These are phyloP conservation scores for Corythoichthys intestinalis DNA, from an alignment of 2,113 vertebrate genomes.

Conservation along the genomic window DNA sequence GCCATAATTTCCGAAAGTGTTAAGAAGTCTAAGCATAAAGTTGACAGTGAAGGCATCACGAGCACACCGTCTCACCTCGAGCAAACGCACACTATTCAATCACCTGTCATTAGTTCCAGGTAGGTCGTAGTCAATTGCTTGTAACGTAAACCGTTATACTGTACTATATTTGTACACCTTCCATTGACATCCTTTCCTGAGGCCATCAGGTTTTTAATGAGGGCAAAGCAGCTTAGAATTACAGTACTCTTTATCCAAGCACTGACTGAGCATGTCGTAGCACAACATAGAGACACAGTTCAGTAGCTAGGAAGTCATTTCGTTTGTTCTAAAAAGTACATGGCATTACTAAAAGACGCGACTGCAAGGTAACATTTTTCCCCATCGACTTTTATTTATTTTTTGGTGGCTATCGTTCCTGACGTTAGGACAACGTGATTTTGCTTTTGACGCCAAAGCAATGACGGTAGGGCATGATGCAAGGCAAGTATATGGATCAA, in stretches of 20 bases:
- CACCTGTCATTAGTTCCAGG: constrained; percentile 26
- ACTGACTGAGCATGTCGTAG: constrained; percentile 19
- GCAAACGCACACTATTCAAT: constrained; percentile 16
- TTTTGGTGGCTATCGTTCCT: not conserved
- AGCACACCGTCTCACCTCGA: constrained; percentile 41
- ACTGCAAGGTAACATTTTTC: not conserved
- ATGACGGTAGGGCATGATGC: not conserved
- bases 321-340: not conserved
- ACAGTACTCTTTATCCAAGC: constrained; percentile 27
- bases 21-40: constrained; percentile 8
- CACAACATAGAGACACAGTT: constrained; percentile 17
- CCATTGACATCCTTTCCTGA: constrained; percentile 31
- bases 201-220: constrained; percentile 57
- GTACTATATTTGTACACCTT: constrained; percentile 14
- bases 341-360: not conserved
- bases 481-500: not conserved
- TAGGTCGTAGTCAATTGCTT: constrained; percentile 23
- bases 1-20: too few relatives aligned
- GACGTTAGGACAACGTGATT: constrained; percentile 9
- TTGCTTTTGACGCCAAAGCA: not conserved
- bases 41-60: constrained; percentile 41
- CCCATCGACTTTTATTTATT: not conserved
- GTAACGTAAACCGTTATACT: constrained; percentile 1
- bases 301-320: constrained; percentile 8
- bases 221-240: constrained; percentile 73